Percentiles rank a stretch among this genome's conserved stretches.
phyloP scores from a whole-genome alignment of 2,797 vertebrate genomes.

The Hydrophis major region DNA sequence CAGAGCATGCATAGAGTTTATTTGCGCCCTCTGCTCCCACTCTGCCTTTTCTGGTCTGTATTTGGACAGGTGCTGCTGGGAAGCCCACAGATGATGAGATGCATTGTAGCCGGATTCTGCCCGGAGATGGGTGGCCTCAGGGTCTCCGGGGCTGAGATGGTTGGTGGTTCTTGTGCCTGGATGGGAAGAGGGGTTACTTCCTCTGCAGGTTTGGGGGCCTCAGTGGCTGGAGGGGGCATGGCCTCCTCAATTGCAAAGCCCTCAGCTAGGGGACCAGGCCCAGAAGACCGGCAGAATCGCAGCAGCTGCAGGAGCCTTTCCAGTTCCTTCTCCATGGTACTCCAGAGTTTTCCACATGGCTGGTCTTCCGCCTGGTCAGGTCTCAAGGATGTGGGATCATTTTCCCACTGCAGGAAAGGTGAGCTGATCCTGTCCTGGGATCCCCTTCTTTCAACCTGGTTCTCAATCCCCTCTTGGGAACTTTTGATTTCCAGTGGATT shows the following conservation, averaged over 20 bases:
- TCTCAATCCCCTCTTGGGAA: background rate
- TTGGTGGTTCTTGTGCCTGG: background rate
- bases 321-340: slow-evolving; percentile 1
- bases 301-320: background rate
- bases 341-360: background rate
- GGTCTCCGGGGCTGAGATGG: background rate
- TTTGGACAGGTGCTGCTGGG: background rate
- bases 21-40: background rate
- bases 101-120: background rate
- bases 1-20: background rate
- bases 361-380: background rate
- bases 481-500: background rate
- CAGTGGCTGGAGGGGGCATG: background rate
- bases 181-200: background rate
- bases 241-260: background rate
- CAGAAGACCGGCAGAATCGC: background rate
- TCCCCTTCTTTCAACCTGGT: background rate
- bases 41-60: background rate
- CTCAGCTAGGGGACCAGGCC: fast-evolving
- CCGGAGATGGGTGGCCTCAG: fast-evolving
- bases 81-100: background rate
- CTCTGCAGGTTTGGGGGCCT: background rate
- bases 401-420: background rate
- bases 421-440: background rate
- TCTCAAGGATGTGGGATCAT: no score